Evolutionary conservation across 2,888 invertebrate species (phyloP), one percentile per base, ranked within the genome.

Genomic region (Thumatha senex): DNA sequence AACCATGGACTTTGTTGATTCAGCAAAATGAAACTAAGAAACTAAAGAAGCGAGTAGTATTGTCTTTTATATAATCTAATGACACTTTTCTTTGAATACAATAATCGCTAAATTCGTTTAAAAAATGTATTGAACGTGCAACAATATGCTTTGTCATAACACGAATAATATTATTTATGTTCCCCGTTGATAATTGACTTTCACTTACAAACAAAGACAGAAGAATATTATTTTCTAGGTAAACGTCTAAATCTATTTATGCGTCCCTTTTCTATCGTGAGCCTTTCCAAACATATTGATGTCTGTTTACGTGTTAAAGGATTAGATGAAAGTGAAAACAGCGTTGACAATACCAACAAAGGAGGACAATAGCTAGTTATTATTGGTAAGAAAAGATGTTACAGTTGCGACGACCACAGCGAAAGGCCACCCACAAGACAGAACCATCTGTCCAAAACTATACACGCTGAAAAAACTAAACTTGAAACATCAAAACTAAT

Each of bases 321-420:
- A 86, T 86, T 82, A 82, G 14, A 61, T 72, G 83, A 89, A 88
- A 89, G 89, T 87, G 89, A 90, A 89, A 90, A 86, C 80, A 80
- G 70, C 66, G 76, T 70, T 81, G 82, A 87, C 84, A 86, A 82
- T 69, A 61, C 58, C 78, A 77, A 86, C 87, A 80, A 75, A 80
- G 60, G 70, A 57, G 78, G 76, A 86, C 86, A 80, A 76, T 80
- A 61, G 70, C 66, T 81, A 76, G 83, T 83, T 81, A 82, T 59
- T 58, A 59, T 56, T 65, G 61, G 71, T 68, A 80, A 86, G 80
- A 81, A 82, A 78, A 75, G 76, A 72, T 63, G 67, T 60, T 61
- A 61, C 72, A 73, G 54, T 52, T 50, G 47, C 61, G 62, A 54
- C 48, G 78, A 69, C 78, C 77, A 70, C 76, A 77, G 71, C 72